Conservation (phyloP, 2,888 invertebrate genomes). For the Drosophila picticornis region DNA sequence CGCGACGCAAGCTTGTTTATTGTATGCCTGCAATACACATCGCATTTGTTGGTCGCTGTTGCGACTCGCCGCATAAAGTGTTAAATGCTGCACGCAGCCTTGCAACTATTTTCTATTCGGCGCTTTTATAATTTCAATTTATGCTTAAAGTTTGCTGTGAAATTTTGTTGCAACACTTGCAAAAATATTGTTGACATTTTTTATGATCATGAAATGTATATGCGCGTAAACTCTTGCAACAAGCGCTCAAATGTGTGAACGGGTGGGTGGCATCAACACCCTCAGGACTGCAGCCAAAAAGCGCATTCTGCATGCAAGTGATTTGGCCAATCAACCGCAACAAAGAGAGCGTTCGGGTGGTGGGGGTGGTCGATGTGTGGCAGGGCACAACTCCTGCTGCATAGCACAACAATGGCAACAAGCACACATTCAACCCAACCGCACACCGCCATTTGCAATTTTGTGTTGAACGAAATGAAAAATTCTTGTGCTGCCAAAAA, state of each 20-base stretch:
- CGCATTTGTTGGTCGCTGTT: constrained; percentile 8
- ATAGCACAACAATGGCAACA: constrained; percentile 13
- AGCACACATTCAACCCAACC: constrained; percentile 24
- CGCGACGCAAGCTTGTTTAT: constrained; percentile 25
- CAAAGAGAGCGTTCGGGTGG: constrained; percentile 35
- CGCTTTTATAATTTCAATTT: constrained; percentile 26
- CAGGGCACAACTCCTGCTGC: constrained; percentile 9
- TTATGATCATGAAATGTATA: constrained; percentile 43
- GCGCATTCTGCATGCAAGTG: constrained; percentile 67
- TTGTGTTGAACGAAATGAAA: constrained; percentile 48
- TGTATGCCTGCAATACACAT: constrained; percentile 28
- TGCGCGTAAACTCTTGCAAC: constrained; percentile 36
- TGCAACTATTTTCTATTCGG: background rate
- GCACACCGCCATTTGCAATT: constrained; percentile 58
- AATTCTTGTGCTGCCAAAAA: constrained; percentile 54
- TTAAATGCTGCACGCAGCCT: constrained; percentile 48
- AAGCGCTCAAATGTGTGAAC: background rate
- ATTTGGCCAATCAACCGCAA: constrained; percentile 76
- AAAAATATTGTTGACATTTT: constrained; percentile 32
- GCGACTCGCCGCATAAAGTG: constrained; percentile 20
- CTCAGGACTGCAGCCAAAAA: constrained; percentile 42
- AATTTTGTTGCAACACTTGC: constrained; percentile 21
- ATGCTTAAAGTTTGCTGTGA: constrained; percentile 36
- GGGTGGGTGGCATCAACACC: constrained; percentile 6
- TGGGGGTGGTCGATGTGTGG: background rate